Percentiles rank a stretch among this genome's conserved stretches.
Evolutionary conservation across 2,113 vertebrate genomes (phyloP).

Genomic region (Xiphias gladius): DNA sequence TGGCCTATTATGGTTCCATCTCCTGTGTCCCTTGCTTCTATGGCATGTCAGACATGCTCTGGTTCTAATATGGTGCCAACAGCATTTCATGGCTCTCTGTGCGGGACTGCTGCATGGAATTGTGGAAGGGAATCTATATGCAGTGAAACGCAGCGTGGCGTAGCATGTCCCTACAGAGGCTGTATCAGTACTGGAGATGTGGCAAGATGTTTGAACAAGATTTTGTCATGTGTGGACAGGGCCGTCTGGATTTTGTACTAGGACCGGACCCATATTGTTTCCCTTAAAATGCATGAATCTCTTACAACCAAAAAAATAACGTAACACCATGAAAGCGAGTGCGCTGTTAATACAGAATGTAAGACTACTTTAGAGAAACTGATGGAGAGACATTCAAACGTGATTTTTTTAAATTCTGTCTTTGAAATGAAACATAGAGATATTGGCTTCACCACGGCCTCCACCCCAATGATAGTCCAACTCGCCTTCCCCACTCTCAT

Average conservation of each 20-base stretch:
- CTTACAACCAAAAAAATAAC: neutral
- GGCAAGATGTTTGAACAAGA: conserved; percentile 7
- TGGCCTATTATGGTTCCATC: conserved; percentile 77
- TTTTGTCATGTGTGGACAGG: neutral
- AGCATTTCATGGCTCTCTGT: neutral
- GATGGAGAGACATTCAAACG: neutral
- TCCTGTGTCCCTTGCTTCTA: conserved; percentile 11
- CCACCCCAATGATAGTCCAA: neutral
- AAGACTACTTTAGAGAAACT: neutral
- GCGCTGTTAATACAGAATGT: neutral
- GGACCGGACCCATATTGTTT: neutral
- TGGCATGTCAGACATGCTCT: conserved; percentile 25
- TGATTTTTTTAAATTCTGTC: conserved; percentile 16
- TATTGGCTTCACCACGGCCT: neutral
- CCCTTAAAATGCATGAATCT: neutral
- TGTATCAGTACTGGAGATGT: conserved; percentile 1
- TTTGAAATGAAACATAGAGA: conserved; percentile 3
- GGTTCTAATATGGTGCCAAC: conserved; percentile 3
- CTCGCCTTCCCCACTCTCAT: conserved; percentile 7
- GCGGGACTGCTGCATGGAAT: neutral
- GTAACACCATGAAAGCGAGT: neutral
- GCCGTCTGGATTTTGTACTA: neutral
- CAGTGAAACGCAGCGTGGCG: neutral
- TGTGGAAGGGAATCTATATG: neutral
- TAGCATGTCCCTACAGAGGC: neutral